Conservation (phyloP, 2,113 vertebrate genomes). For the Elephantulus edwardii region DNA sequence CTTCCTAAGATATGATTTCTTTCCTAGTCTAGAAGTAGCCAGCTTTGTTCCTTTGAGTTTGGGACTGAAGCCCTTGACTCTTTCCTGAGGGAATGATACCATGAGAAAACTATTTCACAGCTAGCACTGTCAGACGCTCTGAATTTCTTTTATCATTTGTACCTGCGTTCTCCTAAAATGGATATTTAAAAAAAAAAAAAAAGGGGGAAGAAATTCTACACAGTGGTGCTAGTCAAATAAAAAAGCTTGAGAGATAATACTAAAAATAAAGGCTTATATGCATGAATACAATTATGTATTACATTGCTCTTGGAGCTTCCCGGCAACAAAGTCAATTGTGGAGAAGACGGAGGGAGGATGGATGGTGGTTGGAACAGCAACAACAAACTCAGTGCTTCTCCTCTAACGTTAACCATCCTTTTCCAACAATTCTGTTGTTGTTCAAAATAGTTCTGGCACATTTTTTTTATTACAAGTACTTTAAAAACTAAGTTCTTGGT, state of each 20-base stretch:
- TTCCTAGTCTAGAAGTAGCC: slow-evolving; percentile 9
- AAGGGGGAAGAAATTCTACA: background rate
- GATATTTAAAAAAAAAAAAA: background rate
- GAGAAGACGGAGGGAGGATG: too few species aligned
- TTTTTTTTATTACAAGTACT: too few species aligned
- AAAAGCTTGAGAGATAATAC: background rate
- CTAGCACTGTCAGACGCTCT: background rate
- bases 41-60: background rate
- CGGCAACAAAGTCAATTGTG: slow-evolving; percentile 30
- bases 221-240: background rate
- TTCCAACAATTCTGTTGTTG: too few species aligned
- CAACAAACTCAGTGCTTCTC: too few species aligned
- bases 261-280: background rate
- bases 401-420: too few species aligned
- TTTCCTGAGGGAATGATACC: background rate
- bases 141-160: background rate
- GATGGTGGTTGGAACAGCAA: too few species aligned
- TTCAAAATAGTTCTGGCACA: too few species aligned
- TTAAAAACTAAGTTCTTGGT: too few species aligned
- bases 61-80: background rate
- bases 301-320: background rate
- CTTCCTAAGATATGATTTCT: background rate
- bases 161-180: background rate
- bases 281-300: background rate
- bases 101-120: background rate